Evolutionary conservation across 2,888 invertebrate genomes (phyloP), one percentile per base, ranked within the genome.

Genomic region (Didymodactylos carnosus): DNA sequence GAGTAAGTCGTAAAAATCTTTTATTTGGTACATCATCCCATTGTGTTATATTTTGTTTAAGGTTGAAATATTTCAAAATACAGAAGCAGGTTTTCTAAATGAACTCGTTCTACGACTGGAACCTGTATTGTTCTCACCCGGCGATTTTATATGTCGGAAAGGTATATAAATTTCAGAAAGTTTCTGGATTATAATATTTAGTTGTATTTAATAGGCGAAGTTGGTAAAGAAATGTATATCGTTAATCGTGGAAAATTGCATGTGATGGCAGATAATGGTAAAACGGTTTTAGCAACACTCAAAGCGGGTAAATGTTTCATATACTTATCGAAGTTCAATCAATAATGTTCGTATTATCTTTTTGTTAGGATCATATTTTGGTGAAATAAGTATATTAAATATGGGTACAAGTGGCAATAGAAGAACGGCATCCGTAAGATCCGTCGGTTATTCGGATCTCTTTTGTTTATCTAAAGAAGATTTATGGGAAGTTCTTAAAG

Each of bases 141-240:
- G 95, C 75, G 97, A 97, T 86, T 97, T 92, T 85, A 95, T 97
- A 83, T 97, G 97, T 86, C 89, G 94, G 80, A 97, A 97, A 90
- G 95, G 95, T 80, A n/a, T n/a, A n/a, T n/a, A n/a, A n/a, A n/a
- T n/a, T n/a, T n/a, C n/a, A n/a, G n/a, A n/a, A n/a, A n/a, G n/a
- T n/a, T n/a, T n/a, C n/a, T n/a, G n/a, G n/a, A n/a, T n/a, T n/a
- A n/a, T n/a, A n/a, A n/a, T n/a, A n/a, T n/a, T n/a, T n/a, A n/a
- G n/a, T n/a, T n/a, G n/a, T n/a, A n/a, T n/a, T n/a, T n/a, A n/a
- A n/a, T n/a, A n/a, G n/a, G n/a, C n/a, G 95, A 97, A 87, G 94
- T 97, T 78, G 95, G 95, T 78, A 95, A 95, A 85, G 95, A 95
- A 86, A 97, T 97, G 95, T 97, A 97, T 87, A 95, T 97, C 86